phyloP scores from a whole-genome alignment of 2,888 invertebrate genomes.

The Atrina japonica region DNA sequence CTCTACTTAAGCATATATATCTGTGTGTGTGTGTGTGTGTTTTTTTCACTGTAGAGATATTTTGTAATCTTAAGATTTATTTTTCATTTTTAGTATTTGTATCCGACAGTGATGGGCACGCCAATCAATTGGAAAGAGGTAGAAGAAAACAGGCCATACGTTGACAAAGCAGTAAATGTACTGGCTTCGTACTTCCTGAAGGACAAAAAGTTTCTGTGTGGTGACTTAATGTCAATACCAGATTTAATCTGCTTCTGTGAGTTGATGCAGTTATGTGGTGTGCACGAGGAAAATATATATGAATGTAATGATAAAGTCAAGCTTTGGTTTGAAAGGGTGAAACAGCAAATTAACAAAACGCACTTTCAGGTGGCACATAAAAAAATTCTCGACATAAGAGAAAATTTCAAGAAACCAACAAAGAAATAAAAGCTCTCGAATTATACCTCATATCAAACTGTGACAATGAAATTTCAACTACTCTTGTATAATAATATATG shows the following conservation, averaged over 20 bases:
- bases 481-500: too few species aligned
- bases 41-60: too few species aligned
- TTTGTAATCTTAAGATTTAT: background rate
- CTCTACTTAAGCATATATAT: too few species aligned
- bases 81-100: constrained; percentile 66
- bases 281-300: constrained; percentile 66
- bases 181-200: constrained; percentile 72
- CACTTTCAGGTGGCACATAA: too few species aligned
- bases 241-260: constrained; percentile 76
- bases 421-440: too few species aligned
- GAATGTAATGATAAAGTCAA: constrained; percentile 64
- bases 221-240: constrained; percentile 73
- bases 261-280: constrained; percentile 72
- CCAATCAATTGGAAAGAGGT: constrained; percentile 68
- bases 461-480: too few species aligned
- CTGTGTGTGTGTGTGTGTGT: too few species aligned
- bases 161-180: constrained; percentile 51
- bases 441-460: too few species aligned
- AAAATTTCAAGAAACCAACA: too few species aligned
- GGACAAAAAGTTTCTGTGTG: constrained; percentile 65
- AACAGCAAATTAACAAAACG: too few species aligned
- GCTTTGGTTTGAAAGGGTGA: constrained; percentile 73
- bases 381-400: too few species aligned
- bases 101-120: constrained; percentile 64
- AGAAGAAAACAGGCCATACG: constrained; percentile 52